Evolutionary conservation across 1,140 invertebrate genomes (phyloP), one percentile per base, ranked within the genome.

Genomic region (Eubasilissa regina): DNA sequence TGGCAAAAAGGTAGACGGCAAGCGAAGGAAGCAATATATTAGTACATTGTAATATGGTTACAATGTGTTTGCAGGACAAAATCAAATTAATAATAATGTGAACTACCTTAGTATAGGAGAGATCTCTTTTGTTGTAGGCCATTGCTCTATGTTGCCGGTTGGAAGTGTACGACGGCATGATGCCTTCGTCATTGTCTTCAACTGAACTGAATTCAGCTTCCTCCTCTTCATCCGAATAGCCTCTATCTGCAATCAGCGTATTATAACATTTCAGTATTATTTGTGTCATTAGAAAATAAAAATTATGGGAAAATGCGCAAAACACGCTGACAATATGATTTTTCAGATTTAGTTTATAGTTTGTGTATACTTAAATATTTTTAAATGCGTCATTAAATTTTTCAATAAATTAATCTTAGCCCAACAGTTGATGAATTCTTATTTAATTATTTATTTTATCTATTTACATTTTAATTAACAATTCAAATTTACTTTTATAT

Each of bases 121-220:
- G 83, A 81, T 92, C 91, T 9, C 88, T 87, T 79, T 89, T 89
- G 79, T 89, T 88, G 83, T 88, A 89, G 0, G 85, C 87, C 7
- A 89, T 86, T 56, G 88, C 87, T 25, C 88, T 78, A 81, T 87
- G 74, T 43, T 79, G 87, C 75, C 84, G 86, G 85, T 84, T 88
- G 84, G 80, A 85, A 81, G 77, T 87, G 85, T 60, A 86, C 84
- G 70, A 88, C 68, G 87, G 90, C 81, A 84, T 86, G 82, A 85
- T 87, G 4, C 90, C 89, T 74, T 92, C 91, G 77, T 92, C 91
- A 78, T 92, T 92, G 83, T 93, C 92, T 84, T 93, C 92, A 10
- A 92, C 92, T 0, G 92, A 93, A 83, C 91, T 93, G 84, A 93
- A 93, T 84, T 93, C 92, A 25, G 89, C 92, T 82, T 93, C 92